A percentile compares a stretch with the other conserved stretches of the same genome.
Evolutionary conservation across 2,888 invertebrate species (phyloP).

Genomic region (Pristionchus maxplancki): DNA sequence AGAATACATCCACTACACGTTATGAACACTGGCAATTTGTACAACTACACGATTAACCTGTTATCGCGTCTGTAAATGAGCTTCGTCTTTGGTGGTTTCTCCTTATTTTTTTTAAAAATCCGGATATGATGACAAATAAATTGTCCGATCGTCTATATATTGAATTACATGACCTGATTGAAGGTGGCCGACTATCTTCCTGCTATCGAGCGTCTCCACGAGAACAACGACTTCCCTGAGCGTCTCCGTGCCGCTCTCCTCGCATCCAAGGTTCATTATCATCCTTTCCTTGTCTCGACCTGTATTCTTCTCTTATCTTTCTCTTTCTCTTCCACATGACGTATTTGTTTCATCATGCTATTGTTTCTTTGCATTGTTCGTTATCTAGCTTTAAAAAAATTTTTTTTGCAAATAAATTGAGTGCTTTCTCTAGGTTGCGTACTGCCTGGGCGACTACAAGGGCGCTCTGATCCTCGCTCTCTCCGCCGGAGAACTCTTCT

Average conservation of each 20-base stretch:
- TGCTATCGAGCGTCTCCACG: conserved; percentile 89
- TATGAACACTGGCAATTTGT: too few species aligned
- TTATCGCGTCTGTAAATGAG: too few species aligned
- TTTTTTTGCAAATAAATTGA: background rate
- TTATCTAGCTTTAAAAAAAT: too few species aligned
- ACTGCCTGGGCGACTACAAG: conserved; percentile 96
- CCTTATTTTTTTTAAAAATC: background rate
- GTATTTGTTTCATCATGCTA: background rate
- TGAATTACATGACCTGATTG: background rate
- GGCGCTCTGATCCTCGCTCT: conserved; percentile 97
- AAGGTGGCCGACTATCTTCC: conserved; percentile 68
- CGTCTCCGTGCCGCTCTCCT: conserved; percentile 95
- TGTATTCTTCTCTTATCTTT: background rate
- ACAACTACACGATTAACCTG: too few species aligned
- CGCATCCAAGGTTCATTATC: conserved; percentile 86
- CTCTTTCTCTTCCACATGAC: background rate
- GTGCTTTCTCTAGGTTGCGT: conserved; percentile 82
- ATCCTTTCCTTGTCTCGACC: background rate
- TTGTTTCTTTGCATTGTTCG: background rate
- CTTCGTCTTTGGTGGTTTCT: background rate
- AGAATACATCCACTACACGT: background rate
- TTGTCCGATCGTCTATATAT: too few species aligned
- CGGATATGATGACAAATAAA: too few species aligned
- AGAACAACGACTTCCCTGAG: conserved; percentile 90
- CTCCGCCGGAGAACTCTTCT: conserved; percentile 91